Conservation (phyloP, 2,888 invertebrate genomes). For the Dolichopus griseipennis region DNA sequence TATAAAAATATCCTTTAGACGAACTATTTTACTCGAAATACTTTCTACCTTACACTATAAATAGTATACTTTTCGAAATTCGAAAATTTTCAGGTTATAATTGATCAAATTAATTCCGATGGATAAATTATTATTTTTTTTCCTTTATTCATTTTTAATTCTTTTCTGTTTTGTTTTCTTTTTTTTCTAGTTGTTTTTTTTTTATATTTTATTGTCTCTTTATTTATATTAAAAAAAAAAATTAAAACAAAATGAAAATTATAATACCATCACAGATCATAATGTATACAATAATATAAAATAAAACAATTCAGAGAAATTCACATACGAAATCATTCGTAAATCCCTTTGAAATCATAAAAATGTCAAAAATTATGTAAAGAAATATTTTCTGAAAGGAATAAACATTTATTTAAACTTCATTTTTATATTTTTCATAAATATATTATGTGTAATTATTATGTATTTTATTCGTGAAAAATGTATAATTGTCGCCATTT, state of each 20-base stretch:
- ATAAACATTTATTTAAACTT: not conserved
- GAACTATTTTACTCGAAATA: too few species aligned
- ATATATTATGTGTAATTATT: not conserved
- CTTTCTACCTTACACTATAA: too few species aligned
- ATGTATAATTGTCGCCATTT: too few species aligned
- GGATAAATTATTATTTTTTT: not conserved
- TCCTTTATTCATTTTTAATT: not conserved
- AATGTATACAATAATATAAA: not conserved
- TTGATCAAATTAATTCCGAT: constrained; percentile 1
- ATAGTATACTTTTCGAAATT: too few species aligned
- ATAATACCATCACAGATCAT: not conserved
- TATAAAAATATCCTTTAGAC: too few species aligned
- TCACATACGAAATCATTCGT: not conserved
- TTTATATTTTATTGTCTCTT: not conserved
- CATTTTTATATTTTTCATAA: not conserved
- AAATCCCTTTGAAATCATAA: constrained; percentile 11
- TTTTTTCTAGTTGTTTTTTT: not conserved
- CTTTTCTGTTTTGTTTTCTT: not conserved
- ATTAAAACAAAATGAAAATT: not conserved
- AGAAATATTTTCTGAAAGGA: not conserved
- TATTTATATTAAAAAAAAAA: not conserved
- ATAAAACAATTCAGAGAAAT: not conserved
- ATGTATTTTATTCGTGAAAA: too few species aligned
- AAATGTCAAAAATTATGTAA: constrained; percentile 12
- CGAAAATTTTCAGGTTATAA: not conserved